Evolutionary conservation across 2,113 vertebrate genomes (phyloP).

Genomic region (Passerina amoena): DNA sequence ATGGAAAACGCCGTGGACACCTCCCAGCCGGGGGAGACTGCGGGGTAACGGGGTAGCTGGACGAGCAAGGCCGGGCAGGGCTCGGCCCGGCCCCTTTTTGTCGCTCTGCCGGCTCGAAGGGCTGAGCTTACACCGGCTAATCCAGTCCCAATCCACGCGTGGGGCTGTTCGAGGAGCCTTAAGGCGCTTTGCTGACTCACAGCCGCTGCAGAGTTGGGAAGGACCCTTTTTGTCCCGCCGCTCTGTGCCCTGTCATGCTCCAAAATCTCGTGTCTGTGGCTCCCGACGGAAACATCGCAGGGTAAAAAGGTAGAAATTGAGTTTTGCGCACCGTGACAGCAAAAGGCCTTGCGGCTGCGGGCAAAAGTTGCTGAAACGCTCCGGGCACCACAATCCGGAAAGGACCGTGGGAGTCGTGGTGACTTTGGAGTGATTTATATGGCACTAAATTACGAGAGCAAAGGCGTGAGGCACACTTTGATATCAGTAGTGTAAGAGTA

Average conservation of each 20-base stretch:
- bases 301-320: neutral
- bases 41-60: neutral
- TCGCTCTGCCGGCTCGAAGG: neutral
- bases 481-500: neutral
- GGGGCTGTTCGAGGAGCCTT: neutral
- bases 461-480: neutral
- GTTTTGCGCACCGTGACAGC: fast-evolving
- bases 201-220: neutral
- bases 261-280: no score
- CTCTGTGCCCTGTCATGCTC: neutral
- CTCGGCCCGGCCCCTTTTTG: neutral
- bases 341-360: neutral
- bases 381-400: neutral
- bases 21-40: neutral
- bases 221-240: neutral
- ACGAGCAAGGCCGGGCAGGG: neutral
- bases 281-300: neutral
- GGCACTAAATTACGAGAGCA: neutral
- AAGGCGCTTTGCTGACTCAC: neutral
- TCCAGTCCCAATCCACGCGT: neutral
- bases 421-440: neutral
- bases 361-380: neutral
- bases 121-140: fast-evolving
- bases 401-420: neutral
- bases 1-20: fast-evolving